These are phyloP conservation scores for Clarias macrocephalus DNA, from an alignment of 2,113 vertebrate genomes.

Conservation along the genomic window DNA sequence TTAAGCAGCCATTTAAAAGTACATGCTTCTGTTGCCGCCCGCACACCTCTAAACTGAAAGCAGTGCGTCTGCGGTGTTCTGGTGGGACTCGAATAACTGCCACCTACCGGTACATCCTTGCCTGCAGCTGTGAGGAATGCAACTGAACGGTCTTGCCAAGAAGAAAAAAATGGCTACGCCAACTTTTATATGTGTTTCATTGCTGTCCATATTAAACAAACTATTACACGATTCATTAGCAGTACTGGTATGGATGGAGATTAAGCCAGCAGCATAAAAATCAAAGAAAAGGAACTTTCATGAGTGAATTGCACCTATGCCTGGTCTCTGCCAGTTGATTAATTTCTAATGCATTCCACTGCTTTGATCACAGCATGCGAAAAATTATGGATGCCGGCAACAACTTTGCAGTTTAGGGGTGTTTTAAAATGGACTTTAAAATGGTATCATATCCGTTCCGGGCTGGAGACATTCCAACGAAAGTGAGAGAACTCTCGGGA, in stretches of 20 bases:
- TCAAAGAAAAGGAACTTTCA: conserved; percentile 36
- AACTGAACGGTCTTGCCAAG: conserved; percentile 69
- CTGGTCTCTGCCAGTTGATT: conserved; percentile 38
- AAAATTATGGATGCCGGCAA: conserved; percentile 41
- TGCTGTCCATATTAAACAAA: conserved; percentile 46
- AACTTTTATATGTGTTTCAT: conserved; percentile 39
- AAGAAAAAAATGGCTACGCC: conserved; percentile 30
- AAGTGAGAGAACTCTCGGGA: conserved; percentile 33
- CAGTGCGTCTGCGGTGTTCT: conserved; percentile 85
- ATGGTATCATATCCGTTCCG: neutral
- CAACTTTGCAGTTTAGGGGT: conserved; percentile 22
- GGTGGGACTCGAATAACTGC: conserved; percentile 91
- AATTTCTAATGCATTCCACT: conserved; percentile 52
- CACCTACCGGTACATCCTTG: conserved; percentile 96
- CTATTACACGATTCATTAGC: conserved; percentile 51
- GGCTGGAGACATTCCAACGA: conserved; percentile 36
- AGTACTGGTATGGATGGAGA: conserved; percentile 28
- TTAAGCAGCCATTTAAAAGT: conserved; percentile 94
- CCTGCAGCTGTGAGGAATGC: conserved; percentile 94
- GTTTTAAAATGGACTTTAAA: conserved; percentile 11
- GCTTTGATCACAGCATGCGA: conserved; percentile 48
- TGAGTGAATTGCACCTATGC: conserved; percentile 27
- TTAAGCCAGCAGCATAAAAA: conserved; percentile 45
- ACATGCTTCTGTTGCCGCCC: conserved; percentile 93
- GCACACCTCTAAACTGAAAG: conserved; percentile 97